Percentiles rank a stretch among this genome's conserved stretches.
phyloP scores from a whole-genome alignment of 2,797 vertebrate species.

The Pempheris klunzingeri region DNA sequence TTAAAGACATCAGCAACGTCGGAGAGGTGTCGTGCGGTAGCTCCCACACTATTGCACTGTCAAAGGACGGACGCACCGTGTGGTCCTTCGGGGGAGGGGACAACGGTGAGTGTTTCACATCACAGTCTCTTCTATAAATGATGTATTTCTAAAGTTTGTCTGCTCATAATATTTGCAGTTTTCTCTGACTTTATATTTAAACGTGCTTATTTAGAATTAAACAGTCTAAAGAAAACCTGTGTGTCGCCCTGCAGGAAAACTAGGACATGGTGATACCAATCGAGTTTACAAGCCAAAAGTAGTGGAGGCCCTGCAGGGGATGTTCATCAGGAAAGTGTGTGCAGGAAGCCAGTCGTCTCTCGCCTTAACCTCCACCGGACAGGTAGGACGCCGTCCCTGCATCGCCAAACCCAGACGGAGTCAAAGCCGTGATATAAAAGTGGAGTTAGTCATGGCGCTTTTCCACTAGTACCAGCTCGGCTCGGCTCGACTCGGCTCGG shows the following conservation, averaged over 20 bases:
- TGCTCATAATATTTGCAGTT: no score
- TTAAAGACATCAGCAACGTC: conserved; percentile 90
- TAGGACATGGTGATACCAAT: conserved; percentile 89
- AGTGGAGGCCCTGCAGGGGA: conserved; percentile 87
- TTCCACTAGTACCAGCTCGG: no score
- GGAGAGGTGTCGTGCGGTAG: conserved; percentile 89
- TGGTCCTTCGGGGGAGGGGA: conserved; percentile 90
- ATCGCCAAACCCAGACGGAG: neutral
- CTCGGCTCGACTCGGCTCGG: no score
- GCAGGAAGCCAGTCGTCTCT: conserved; percentile 90
- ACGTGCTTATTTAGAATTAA: neutral
- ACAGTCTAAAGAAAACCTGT: neutral
- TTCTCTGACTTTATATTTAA: neutral
- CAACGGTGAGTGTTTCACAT: conserved; percentile 78
- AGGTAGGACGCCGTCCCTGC: conserved; percentile 73
- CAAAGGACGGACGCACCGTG: conserved; percentile 88
- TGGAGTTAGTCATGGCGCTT: no score
- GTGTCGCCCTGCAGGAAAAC: conserved; percentile 82
- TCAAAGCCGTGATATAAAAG: neutral
- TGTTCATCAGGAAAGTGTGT: conserved; percentile 89
- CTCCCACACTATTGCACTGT: conserved; percentile 88
- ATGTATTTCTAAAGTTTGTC: neutral
- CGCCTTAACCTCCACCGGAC: conserved; percentile 88
- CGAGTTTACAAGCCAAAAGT: conserved; percentile 89
- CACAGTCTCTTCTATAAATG: neutral